phyloP scores from a whole-genome alignment of 2,888 invertebrate species.

The Troglohyphantes excavatus region DNA sequence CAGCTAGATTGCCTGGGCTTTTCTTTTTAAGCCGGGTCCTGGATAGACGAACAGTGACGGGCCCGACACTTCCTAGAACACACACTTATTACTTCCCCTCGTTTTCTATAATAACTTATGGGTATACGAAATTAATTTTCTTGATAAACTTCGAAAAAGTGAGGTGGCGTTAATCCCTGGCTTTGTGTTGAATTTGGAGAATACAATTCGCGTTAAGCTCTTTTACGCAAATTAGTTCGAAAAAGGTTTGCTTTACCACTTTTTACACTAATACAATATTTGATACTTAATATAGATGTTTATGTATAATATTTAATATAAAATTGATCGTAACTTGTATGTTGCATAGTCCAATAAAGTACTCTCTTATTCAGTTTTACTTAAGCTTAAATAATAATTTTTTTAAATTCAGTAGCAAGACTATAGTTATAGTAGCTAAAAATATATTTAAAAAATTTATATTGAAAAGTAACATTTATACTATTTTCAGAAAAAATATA shows the following conservation, averaged over 20 bases:
- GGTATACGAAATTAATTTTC: slow-evolving; percentile 69
- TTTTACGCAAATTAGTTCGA: not conserved
- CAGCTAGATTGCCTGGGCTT: slow-evolving; percentile 69
- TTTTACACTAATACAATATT: no score
- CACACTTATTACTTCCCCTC: slow-evolving; percentile 75
- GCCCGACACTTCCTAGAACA: slow-evolving; percentile 64
- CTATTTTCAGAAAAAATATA: no score
- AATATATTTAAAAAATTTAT: no score
- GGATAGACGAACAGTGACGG: slow-evolving; percentile 23
- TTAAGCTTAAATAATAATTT: no score
- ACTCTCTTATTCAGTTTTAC: no score
- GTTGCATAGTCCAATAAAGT: no score
- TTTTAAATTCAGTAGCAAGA: no score
- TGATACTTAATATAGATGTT: no score
- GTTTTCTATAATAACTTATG: slow-evolving; percentile 61
- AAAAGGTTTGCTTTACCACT: not conserved
- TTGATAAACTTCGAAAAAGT: slow-evolving; percentile 46
- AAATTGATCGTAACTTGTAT: no score
- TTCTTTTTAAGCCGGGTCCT: slow-evolving; percentile 49
- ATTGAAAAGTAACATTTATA: no score
- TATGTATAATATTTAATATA: no score
- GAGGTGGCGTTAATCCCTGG: slow-evolving; percentile 28
- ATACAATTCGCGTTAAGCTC: not conserved
- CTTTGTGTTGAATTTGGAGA: slow-evolving; percentile 1
- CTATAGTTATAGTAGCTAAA: no score